Percentiles rank a stretch among this genome's conserved stretches.
phyloP scores from a whole-genome alignment of 2,888 invertebrate species.

The Endotricha flammealis region DNA sequence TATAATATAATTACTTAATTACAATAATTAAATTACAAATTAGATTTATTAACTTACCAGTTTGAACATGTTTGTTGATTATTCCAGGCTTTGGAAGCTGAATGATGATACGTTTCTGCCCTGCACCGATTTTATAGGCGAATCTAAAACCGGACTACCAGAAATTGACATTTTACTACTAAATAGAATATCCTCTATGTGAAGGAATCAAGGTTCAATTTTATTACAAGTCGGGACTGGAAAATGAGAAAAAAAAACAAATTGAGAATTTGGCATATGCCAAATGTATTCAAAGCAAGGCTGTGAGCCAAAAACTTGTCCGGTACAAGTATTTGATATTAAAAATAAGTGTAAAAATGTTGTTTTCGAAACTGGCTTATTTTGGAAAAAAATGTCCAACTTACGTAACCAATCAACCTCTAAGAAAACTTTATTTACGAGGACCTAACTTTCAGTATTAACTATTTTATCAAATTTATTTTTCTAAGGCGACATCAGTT shows the following conservation, averaged over 20 bases:
- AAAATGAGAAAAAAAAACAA: too few relatives aligned
- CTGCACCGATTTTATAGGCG: conserved; percentile 5
- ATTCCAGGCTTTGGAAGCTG: conserved; percentile 26
- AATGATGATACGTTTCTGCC: conserved; percentile 19
- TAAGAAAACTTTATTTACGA: too few relatives aligned
- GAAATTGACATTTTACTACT: background rate
- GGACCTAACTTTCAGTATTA: too few relatives aligned
- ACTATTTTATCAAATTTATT: too few relatives aligned
- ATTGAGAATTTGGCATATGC: conserved; percentile 1
- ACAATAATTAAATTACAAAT: too few relatives aligned
- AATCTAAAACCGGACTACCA: conserved; percentile 7
- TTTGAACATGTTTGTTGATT: conserved; percentile 27
- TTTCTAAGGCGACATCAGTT: too few relatives aligned
- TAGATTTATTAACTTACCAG: conserved; percentile 24
- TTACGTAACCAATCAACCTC: too few relatives aligned
- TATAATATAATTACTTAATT: too few relatives aligned
- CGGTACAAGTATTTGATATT: background rate
- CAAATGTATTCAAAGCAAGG: background rate
- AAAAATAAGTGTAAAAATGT: background rate
- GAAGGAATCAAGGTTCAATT: conserved; percentile 1
- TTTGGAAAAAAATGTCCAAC: too few relatives aligned
- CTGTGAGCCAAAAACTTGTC: background rate
- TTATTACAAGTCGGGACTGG: background rate
- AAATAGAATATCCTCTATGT: conserved; percentile 3
- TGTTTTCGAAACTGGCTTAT: background rate